Conservation (phyloP, 2,113 vertebrate genomes). For the Chloroceryle aenea region DNA sequence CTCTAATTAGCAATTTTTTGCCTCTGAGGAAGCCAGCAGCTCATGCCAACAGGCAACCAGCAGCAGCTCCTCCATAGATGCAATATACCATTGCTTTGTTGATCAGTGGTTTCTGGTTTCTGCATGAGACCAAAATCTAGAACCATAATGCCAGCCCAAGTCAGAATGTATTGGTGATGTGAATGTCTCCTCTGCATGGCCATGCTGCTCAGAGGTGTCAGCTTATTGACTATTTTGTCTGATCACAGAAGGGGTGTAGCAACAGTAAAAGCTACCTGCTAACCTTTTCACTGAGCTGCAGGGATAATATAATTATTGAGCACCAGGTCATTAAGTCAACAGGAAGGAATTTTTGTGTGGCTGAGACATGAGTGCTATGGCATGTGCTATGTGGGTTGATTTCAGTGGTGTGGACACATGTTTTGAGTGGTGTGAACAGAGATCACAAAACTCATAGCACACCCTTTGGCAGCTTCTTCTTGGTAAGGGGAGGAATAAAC, state of each 20-base stretch:
- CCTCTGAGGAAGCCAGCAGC: neutral
- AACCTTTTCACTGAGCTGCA: neutral
- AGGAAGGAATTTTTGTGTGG: neutral
- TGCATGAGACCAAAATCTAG: neutral
- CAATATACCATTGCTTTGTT: neutral
- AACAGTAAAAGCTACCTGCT: neutral
- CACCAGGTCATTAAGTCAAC: neutral
- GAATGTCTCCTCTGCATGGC: accelerated
- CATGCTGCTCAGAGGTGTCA: neutral
- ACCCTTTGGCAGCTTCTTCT: neutral
- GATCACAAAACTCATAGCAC: neutral
- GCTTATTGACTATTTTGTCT: neutral
- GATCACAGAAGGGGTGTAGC: neutral
- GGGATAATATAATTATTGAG: neutral
- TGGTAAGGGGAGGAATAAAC: neutral
- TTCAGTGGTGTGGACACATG: neutral
- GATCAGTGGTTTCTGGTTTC: neutral
- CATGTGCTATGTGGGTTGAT: neutral
- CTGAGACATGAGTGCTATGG: neutral
- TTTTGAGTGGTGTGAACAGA: neutral
- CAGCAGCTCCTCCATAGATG: neutral
- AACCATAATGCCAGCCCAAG: accelerated
- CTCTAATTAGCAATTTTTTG: neutral
- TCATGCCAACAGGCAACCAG: neutral
- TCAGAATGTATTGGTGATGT: neutral